phyloP scores from a whole-genome alignment of 2,797 vertebrate species.

The Trachurus trachurus region DNA sequence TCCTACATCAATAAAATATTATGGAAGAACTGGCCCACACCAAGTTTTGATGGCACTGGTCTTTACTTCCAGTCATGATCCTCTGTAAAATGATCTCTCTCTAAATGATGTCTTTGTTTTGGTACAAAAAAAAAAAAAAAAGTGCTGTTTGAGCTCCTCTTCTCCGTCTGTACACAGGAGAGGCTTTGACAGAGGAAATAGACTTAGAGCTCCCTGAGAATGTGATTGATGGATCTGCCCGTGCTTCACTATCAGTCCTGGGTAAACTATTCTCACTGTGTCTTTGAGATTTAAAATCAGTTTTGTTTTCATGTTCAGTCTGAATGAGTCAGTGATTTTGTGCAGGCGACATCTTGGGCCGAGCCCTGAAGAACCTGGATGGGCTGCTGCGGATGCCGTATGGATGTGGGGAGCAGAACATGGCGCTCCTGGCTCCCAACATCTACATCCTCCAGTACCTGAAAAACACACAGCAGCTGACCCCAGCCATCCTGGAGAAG shows the following conservation, averaged over 20 bases:
- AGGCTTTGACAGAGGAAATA: conserved; percentile 58
- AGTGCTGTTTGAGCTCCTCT: not conserved
- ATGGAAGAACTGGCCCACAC: too few relatives aligned
- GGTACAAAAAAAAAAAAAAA: too few relatives aligned
- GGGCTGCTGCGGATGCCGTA: too few relatives aligned
- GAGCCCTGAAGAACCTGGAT: too few relatives aligned
- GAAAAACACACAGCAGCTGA: conserved; percentile 84
- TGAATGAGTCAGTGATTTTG: not conserved
- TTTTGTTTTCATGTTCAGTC: not conserved
- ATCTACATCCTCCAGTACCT: conserved; percentile 88
- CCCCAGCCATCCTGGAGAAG: conserved; percentile 68
- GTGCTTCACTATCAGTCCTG: conserved; percentile 80
- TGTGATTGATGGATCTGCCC: conserved; percentile 82
- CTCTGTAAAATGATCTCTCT: not conserved
- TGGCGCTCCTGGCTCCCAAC: conserved; percentile 82
- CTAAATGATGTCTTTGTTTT: not conserved
- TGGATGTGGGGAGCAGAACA: too few relatives aligned
- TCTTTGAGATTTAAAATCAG: too few relatives aligned
- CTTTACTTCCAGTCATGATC: not conserved
- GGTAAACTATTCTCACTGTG: conserved; percentile 73
- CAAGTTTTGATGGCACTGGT: not conserved
- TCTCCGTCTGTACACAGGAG: conserved; percentile 57
- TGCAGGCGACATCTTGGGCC: too few relatives aligned
- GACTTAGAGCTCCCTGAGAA: conserved; percentile 77
- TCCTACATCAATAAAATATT: too few relatives aligned